Base-by-base conservation (phyloP, 2,888 invertebrate species). In the Synanthedon tipuliformis region DNA sequence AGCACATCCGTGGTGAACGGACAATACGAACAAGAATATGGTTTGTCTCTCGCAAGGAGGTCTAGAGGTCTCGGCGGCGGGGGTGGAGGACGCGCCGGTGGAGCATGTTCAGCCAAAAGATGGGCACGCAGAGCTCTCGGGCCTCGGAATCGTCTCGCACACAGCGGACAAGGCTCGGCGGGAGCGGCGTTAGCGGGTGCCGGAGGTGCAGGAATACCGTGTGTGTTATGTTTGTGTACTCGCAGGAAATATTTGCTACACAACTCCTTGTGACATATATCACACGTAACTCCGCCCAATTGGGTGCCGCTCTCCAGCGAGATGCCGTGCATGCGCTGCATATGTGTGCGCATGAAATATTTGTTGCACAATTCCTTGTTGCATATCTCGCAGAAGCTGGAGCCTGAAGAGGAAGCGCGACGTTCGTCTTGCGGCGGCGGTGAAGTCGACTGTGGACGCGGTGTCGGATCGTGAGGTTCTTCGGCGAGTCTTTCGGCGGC, bases 291-390 rank as follows among this genome's bases (percentile, higher is more conserved):
- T 18, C 97, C 97, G 5, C 96, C 96, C 45, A 96, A 94, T 75
- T 95, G 95, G 41, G 96, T 94, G 16, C 95, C 96, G 69, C 95
- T 95, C 80, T 96, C 96, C 51, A 97, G 93, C 73, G 96, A 95
- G 66, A 97, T 97, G 50, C 96, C 96, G 80, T 97, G 99, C 96
- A 99, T 98, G 75, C 98, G 93, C 74, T 97, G 94, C 96, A 98
- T 98, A 88, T 99, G 99, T 1, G 98, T 99, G 78, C 98, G 97
- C 94, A 99, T 96, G 82, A 99, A 99, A 78, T 99, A 99, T 81
- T 99, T 99, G 88, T 99, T 99, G 89, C 99, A 99, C 64, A 99
- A 88, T 84, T 99, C 98, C 82, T 98, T 98, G 88, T 98, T 98
- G 84, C 98, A 98, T 59, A 98, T 97, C 76, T 97, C 97, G 77